A percentile compares a stretch with the other conserved stretches of the same genome.
Evolutionary conservation across 2,888 invertebrate species (phyloP).

Genomic region (Lysandra coridon): DNA sequence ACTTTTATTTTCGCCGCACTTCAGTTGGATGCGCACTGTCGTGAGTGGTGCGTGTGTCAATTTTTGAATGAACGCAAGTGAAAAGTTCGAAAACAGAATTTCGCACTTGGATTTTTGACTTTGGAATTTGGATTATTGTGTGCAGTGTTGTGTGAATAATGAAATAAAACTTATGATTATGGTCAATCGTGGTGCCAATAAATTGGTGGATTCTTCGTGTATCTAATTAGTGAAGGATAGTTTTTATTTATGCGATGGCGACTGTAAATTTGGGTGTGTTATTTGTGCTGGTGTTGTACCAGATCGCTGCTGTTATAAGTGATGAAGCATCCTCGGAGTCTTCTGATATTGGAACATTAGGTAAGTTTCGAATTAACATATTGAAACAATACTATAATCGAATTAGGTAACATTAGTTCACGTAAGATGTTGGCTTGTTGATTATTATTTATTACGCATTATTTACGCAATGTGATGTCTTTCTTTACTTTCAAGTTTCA

Average conservation of each 20-base stretch:
- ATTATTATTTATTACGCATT: neutral
- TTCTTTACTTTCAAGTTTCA: neutral
- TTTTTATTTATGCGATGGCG: conserved; percentile 65
- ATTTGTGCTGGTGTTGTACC: conserved; percentile 66
- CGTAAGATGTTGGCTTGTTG: conserved; percentile 12
- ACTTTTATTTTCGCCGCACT: conserved; percentile 29
- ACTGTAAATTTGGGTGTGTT: conserved; percentile 70
- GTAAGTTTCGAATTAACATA: conserved; percentile 48
- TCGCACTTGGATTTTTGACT: conserved; percentile 2
- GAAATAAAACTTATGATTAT: conserved; percentile 53
- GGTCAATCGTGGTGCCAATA: conserved; percentile 48
- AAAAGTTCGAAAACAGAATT: conserved; percentile 46
- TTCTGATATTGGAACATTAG: conserved; percentile 62
- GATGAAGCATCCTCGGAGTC: conserved; percentile 68
- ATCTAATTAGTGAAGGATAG: conserved; percentile 55
- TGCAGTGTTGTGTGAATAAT: conserved; percentile 1
- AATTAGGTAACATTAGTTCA: conserved; percentile 23
- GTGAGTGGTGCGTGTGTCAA: conserved; percentile 33
- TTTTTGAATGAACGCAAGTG: conserved; percentile 32
- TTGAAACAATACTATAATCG: neutral
- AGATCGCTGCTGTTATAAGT: conserved; percentile 60
- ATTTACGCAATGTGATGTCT: conserved; percentile 5
- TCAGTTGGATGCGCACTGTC: conserved; percentile 37
- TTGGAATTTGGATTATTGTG: neutral
- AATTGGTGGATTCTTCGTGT: conserved; percentile 58